A percentile compares a stretch with the other conserved stretches of the same genome.
Conservation (phyloP, 1,140 invertebrate species). For the Venturia canescens region DNA sequence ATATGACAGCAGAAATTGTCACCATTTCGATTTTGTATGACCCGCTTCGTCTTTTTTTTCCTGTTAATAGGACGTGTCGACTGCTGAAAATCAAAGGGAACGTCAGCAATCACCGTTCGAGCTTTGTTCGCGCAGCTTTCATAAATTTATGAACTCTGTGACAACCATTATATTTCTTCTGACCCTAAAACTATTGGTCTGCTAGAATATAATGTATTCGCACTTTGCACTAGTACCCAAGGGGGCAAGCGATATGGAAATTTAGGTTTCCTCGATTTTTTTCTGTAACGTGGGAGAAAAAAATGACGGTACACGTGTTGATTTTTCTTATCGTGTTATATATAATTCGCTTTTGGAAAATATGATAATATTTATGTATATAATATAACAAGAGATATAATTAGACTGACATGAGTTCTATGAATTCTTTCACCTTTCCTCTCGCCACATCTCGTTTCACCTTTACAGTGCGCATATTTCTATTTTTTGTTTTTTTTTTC, state of each 20-base stretch:
- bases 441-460: conserved; percentile 57
- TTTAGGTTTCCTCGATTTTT: too few species aligned
- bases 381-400: conserved; percentile 76
- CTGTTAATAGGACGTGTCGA: too few species aligned
- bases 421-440: conserved; percentile 69
- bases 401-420: conserved; percentile 75
- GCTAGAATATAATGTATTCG: too few species aligned
- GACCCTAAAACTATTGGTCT: too few species aligned
- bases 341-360: conserved; percentile 75
- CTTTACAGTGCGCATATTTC: conserved; percentile 52
- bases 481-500: conserved; percentile 52
- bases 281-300: background rate
- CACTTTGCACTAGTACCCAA: too few species aligned
- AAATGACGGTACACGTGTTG: conserved; percentile 25
- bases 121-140: too few species aligned
- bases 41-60: background rate
- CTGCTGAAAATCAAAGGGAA: background rate
- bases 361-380: conserved; percentile 74
- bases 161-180: too few species aligned
- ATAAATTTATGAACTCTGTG: too few species aligned
- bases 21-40: conserved; percentile 16
- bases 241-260: too few species aligned
- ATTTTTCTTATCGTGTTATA: conserved; percentile 73
- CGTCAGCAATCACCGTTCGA: too few species aligned
- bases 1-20: conserved; percentile 36